Percentiles rank a stretch among this genome's conserved stretches.
phyloP scores from a whole-genome alignment of 2,888 invertebrate species.

The Andrena haemorrhoa region DNA sequence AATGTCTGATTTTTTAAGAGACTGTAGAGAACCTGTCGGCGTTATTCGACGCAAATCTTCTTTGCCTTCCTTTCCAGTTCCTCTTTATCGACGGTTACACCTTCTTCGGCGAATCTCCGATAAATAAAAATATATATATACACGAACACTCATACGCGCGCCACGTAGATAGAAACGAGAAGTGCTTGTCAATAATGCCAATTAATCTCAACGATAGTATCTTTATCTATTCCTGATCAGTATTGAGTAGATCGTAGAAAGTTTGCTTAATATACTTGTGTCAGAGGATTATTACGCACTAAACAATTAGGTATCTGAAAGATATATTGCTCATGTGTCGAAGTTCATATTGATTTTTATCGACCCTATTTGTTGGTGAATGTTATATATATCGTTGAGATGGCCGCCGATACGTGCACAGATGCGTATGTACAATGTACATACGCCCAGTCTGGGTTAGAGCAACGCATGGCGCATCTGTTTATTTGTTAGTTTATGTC shows the following conservation, averaged over 20 bases:
- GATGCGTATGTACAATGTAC: not conserved
- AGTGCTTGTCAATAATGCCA: not conserved
- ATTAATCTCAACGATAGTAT: too few relatives aligned
- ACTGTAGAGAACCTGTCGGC: conserved; percentile 59
- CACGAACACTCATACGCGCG: too few relatives aligned
- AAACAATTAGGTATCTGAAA: too few relatives aligned
- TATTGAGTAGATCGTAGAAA: too few relatives aligned
- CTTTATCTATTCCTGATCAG: too few relatives aligned
- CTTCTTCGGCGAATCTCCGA: not conserved
- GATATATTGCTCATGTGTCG: too few relatives aligned
- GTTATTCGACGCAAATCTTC: conserved; percentile 23
- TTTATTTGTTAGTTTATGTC: not conserved
- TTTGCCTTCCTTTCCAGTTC: conserved; percentile 11
- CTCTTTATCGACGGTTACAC: conserved; percentile 45
- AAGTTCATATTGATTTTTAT: conserved; percentile 7
- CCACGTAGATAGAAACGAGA: not conserved
- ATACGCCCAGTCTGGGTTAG: not conserved
- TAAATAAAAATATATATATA: not conserved
- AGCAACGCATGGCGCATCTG: not conserved
- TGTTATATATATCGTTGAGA: conserved; percentile 15
- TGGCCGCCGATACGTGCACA: not conserved
- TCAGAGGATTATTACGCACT: too few relatives aligned
- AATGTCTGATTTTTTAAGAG: conserved; percentile 43
- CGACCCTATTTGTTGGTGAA: conserved; percentile 3
- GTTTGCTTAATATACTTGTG: too few relatives aligned